phyloP scores from a whole-genome alignment of 2,797 vertebrate species.

The Erpetoichthys calabaricus region DNA sequence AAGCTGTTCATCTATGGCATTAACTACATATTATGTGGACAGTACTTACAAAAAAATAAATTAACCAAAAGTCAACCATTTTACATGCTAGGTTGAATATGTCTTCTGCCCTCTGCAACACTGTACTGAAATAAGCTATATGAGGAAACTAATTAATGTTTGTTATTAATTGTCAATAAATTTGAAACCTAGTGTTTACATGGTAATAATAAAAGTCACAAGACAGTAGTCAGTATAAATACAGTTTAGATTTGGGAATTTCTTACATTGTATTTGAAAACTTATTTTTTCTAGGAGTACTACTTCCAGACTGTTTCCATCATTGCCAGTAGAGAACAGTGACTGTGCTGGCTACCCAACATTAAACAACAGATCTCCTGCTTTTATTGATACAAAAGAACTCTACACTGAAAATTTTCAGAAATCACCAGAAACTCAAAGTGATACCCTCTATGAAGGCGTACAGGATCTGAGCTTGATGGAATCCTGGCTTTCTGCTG shows the following conservation, averaged over 20 bases:
- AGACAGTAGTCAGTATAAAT: no score
- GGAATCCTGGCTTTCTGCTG: constrained; percentile 22
- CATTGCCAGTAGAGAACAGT: constrained; percentile 29
- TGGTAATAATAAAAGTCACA: no score
- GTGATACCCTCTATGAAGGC: constrained; percentile 25
- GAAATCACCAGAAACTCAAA: constrained; percentile 12
- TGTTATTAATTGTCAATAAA: no score
- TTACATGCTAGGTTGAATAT: no score
- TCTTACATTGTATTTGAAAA: constrained; percentile 6
- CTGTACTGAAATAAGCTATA: no score
- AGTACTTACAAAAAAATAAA: no score
- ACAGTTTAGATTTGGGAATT: neutral
- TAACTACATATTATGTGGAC: no score
- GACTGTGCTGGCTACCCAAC: constrained; percentile 14
- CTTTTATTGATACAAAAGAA: constrained; percentile 4
- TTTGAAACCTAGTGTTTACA: no score
- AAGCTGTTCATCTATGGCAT: no score
- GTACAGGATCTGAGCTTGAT: constrained; percentile 29
- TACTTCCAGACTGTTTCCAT: constrained; percentile 34
- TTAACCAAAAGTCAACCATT: no score
- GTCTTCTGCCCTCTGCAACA: no score
- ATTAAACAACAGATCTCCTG: constrained; percentile 19
- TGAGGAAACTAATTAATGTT: no score
- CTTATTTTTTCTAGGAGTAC: constrained; percentile 31
- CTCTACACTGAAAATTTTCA: constrained; percentile 16